A percentile compares a stretch with the other conserved stretches of the same genome.
Evolutionary conservation across 2,797 vertebrate species (phyloP).

Genomic region (Spheniscus humboldti): DNA sequence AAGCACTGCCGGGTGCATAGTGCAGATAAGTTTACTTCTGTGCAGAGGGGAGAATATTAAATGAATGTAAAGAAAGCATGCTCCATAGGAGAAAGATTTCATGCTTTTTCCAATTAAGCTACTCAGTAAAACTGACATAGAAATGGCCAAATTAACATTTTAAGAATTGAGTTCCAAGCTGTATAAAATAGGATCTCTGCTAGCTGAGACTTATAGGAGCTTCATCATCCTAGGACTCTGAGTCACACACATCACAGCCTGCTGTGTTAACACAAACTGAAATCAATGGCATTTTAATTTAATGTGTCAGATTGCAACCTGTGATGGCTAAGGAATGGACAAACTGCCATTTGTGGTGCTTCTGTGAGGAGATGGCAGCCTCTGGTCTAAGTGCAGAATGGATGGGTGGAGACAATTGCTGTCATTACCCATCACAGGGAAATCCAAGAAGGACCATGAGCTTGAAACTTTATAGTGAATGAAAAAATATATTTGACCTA

Average conservation of each 20-base stretch:
- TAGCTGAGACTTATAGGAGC: neutral
- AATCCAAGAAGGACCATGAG: neutral
- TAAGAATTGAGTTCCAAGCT: neutral
- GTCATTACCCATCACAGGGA: neutral
- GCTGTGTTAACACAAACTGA: neutral
- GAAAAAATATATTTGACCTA: neutral
- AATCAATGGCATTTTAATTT: neutral
- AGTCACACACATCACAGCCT: neutral
- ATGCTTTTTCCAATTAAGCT: neutral
- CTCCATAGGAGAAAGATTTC: neutral
- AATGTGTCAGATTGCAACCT: neutral
- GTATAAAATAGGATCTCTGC: neutral
- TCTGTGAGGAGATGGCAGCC: neutral
- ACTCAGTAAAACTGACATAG: neutral
- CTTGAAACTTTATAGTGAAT: neutral
- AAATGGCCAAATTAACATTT: neutral
- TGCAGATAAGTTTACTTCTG: constrained; percentile 7
- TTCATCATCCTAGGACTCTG: neutral
- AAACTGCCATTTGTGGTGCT: neutral
- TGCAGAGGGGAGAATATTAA: neutral
- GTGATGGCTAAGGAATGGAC: neutral
- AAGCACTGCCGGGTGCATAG: neutral
- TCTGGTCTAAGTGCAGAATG: neutral
- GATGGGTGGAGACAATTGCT: neutral
- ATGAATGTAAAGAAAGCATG: neutral